A percentile compares a stretch with the other conserved stretches of the same genome.
Evolutionary conservation across 2,888 invertebrate species (phyloP).

Genomic region (Acleris literana): DNA sequence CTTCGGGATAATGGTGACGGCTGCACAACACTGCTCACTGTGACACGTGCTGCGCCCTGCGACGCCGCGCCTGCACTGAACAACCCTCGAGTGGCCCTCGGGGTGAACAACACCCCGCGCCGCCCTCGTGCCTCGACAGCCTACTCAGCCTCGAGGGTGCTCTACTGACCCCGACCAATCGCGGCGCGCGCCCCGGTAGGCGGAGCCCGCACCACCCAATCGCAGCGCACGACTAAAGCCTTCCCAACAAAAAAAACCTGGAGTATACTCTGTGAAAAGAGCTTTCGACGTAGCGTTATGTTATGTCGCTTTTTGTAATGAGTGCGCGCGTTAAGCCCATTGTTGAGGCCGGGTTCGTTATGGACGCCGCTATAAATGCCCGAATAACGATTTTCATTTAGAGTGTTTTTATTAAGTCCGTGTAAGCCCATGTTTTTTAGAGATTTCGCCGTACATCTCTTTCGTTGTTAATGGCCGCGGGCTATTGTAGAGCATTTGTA

Average conservation of each 20-base stretch:
- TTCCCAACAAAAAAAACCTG: conserved; percentile 77
- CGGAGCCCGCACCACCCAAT: conserved; percentile 72
- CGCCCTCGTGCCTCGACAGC: conserved; percentile 81
- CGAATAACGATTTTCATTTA: conserved; percentile 82
- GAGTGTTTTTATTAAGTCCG: conserved; percentile 80
- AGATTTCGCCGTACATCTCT: conserved; percentile 48
- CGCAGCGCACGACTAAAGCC: conserved; percentile 55
- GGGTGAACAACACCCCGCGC: conserved; percentile 82
- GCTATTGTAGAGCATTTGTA: conserved; percentile 21
- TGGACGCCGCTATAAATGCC: conserved; percentile 79
- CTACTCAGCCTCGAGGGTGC: conserved; percentile 82
- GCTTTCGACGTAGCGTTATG: conserved; percentile 82
- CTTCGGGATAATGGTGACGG: conserved; percentile 80
- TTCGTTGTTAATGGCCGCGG: conserved; percentile 19
- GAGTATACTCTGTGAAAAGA: conserved; percentile 82
- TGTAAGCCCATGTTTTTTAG: conserved; percentile 74
- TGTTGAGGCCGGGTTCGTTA: conserved; percentile 81
- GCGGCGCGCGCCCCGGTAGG: conserved; percentile 60
- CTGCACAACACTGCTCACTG: conserved; percentile 58
- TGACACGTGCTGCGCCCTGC: conserved; percentile 78
- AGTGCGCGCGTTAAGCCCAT: conserved; percentile 83
- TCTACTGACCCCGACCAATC: conserved; percentile 73
- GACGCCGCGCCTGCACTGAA: conserved; percentile 81
- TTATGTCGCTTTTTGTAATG: conserved; percentile 84
- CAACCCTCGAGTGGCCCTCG: conserved; percentile 83